Percentiles rank a stretch among this genome's conserved stretches.
Evolutionary conservation across 2,888 invertebrate genomes (phyloP).

Genomic region (Eupithecia centaureata): DNA sequence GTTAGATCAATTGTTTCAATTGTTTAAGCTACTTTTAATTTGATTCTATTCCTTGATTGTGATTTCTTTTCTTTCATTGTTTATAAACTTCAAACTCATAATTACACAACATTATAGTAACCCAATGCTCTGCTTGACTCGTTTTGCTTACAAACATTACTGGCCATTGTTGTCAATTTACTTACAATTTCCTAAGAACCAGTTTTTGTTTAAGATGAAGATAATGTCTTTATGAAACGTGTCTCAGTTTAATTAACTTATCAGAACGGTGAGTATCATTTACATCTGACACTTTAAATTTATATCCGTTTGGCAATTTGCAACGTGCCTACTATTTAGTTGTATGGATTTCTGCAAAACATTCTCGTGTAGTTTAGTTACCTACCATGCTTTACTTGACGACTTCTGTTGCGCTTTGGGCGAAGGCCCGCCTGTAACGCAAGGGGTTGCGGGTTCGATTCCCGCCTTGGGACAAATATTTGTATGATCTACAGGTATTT

Average conservation of each 20-base stretch:
- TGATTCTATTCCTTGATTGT: too few species aligned
- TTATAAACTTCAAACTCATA: neutral
- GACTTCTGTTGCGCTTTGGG: too few species aligned
- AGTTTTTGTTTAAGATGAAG: slow-evolving; percentile 75
- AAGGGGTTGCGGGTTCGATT: too few species aligned
- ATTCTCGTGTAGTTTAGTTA: too few species aligned
- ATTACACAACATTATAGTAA: slow-evolving; percentile 31
- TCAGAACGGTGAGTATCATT: slow-evolving; percentile 41
- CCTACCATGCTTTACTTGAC: too few species aligned
- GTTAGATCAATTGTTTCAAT: too few species aligned
- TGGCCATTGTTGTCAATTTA: slow-evolving; percentile 70
- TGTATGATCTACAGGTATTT: too few species aligned
- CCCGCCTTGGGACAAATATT: too few species aligned
- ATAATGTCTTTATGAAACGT: slow-evolving; percentile 61
- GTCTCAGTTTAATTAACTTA: slow-evolving; percentile 54
- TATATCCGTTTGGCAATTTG: slow-evolving; percentile 15
- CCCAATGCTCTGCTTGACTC: slow-evolving; percentile 60
- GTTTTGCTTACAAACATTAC: slow-evolving; percentile 68
- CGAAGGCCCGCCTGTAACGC: too few species aligned
- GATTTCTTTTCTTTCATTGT: too few species aligned
- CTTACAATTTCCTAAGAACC: slow-evolving; percentile 69
- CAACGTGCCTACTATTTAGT: neutral
- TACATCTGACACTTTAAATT: slow-evolving; percentile 42
- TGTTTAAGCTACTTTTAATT: too few species aligned
- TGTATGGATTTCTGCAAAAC: neutral